Conservation (phyloP, 2,888 invertebrate species). For the Slavum lentiscoides region DNA sequence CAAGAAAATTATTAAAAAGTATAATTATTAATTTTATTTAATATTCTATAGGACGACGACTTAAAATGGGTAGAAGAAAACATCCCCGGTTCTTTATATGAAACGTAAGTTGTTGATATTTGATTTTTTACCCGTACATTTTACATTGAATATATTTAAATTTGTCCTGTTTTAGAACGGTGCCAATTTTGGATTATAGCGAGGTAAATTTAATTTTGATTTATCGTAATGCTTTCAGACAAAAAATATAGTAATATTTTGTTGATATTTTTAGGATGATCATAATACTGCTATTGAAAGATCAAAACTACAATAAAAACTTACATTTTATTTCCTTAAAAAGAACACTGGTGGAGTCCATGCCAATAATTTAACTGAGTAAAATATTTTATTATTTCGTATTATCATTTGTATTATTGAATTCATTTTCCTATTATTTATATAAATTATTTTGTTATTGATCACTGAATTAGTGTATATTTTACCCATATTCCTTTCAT, state of each 20-base stretch:
- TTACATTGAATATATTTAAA: constrained; percentile 13
- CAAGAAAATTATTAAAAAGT: neutral
- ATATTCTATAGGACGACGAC: constrained; percentile 69
- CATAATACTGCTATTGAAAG: constrained; percentile 49
- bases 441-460: constrained; percentile 12
- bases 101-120: constrained; percentile 63
- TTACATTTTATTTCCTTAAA: constrained; percentile 4
- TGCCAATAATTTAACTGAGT: constrained; percentile 2
- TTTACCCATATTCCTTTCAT: constrained; percentile 15
- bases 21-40: constrained; percentile 15
- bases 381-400: constrained; percentile 9
- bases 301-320: constrained; percentile 38
- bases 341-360: neutral
- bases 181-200: constrained; percentile 74
- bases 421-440: constrained; percentile 27
- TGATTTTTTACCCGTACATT: constrained; percentile 13
- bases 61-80: constrained; percentile 93
- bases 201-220: constrained; percentile 62
- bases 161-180: constrained; percentile 60
- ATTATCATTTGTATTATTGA: constrained; percentile 25
- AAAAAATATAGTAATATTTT: neutral
- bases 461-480: neutral
- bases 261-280: constrained; percentile 41
- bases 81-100: constrained; percentile 77
- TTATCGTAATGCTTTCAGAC: neutral